phyloP scores from a whole-genome alignment of 1,140 invertebrate genomes.

The Parasteatoda tepidariorum region DNA sequence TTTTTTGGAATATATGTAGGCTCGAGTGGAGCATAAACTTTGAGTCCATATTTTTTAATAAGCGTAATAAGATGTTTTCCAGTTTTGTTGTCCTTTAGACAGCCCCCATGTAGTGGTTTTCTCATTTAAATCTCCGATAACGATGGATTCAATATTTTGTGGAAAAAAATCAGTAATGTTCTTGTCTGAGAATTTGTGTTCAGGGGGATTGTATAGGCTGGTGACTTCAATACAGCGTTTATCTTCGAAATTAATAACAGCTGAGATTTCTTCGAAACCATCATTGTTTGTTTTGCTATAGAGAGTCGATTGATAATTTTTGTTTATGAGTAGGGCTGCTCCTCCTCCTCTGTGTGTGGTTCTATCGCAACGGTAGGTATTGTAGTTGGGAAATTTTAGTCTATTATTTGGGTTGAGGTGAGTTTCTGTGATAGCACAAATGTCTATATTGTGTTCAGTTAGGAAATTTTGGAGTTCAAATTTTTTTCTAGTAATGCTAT shows the following conservation, averaged over 20 bases:
- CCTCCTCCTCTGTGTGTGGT: background rate
- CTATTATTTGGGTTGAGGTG: background rate
- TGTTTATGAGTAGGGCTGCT: background rate
- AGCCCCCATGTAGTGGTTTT: background rate
- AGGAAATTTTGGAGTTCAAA: background rate
- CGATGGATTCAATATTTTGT: background rate
- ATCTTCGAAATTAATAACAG: background rate
- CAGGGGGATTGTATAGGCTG: background rate
- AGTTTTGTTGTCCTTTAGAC: background rate
- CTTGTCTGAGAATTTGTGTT: background rate
- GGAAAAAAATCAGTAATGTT: background rate
- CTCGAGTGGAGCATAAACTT: background rate
- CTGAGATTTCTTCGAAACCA: background rate
- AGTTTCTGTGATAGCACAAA: background rate
- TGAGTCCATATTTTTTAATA: background rate
- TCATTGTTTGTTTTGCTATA: background rate
- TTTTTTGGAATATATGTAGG: background rate
- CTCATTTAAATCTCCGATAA: background rate
- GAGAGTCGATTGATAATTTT: background rate
- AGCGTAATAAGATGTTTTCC: background rate
- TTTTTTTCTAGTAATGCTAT: background rate
- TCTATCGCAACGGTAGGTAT: background rate
- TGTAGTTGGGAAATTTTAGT: background rate
- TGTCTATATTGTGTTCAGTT: background rate
- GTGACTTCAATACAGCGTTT: background rate